A percentile compares a stretch with the other conserved stretches of the same genome.
These are phyloP conservation scores for Nibea coibor DNA, from an alignment of 2,113 vertebrate species.

Conservation along the genomic window DNA sequence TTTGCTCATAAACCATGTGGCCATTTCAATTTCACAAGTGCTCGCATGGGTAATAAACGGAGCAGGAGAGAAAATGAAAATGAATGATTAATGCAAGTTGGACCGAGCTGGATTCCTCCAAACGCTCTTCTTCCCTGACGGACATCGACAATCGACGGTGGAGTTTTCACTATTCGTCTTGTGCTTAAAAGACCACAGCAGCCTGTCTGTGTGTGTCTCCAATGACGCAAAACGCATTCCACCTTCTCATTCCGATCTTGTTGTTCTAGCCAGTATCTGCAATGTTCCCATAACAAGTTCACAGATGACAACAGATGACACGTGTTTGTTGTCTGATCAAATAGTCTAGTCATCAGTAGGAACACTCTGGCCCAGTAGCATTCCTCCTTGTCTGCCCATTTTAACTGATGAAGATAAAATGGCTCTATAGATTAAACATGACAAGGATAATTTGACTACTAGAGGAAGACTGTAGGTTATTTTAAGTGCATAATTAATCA, in stretches of 20 bases:
- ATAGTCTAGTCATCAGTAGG: neutral
- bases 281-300: constrained; percentile 9
- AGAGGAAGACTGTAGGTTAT: neutral
- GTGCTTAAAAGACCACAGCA: neutral
- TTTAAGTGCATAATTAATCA: too few relatives aligned
- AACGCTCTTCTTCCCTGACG: neutral
- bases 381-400: neutral
- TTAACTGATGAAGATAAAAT: neutral
- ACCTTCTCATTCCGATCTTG: neutral
- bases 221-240: neutral
- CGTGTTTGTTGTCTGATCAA: neutral
- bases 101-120: neutral
- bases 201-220: neutral
- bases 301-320: constrained; percentile 10
- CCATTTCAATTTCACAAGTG: constrained; percentile 51
- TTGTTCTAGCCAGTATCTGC: neutral
- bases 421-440: neutral
- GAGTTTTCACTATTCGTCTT: neutral
- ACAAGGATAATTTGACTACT: neutral
- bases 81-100: constrained; percentile 7
- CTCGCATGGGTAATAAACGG: constrained; percentile 36
- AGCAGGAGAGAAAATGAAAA: constrained; percentile 30
- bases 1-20: constrained; percentile 43
- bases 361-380: neutral
- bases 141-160: neutral